Base-by-base conservation (phyloP, 1,140 invertebrate species). In the Sitodiplosis mosellana region DNA sequence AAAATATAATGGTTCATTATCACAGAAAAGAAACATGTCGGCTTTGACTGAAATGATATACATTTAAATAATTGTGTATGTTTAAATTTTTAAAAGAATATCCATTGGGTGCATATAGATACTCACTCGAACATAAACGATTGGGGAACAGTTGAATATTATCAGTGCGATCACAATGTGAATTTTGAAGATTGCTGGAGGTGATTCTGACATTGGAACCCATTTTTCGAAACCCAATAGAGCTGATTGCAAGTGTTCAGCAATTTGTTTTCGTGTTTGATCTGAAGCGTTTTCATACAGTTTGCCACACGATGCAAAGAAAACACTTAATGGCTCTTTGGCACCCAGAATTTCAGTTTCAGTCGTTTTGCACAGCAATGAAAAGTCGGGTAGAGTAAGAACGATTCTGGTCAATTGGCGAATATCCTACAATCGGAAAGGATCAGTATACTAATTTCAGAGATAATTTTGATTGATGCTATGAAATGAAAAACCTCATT, bases 161-260 rank as follows among this genome's bases (percentile, higher is more conserved):
- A 64, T 60, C 19, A 64, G 60, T 6, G 60, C 61, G 17, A 64
- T 45, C 18, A 63, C 63, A 34, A 59, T 63, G 43, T 54, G 64
- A 49, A 61, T 61, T 48, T 33, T 48, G 20, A 21, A 18, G 10
- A 48, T 33, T 1, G 10, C 14, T 21, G 22, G 21, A 41, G 37
- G 27, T 7, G 21, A 17, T 14, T 43, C 19, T 14, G 20, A 43
- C 15, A 18, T 43, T 38, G 36, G 17, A 3, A 38, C 36, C 61
- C 61, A 63, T 17, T 55, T 52, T 43, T 64, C 62, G n/a, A 64
- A 64, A 42, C 54, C 54, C 0, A 49, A 41, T 0, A 63, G 52
- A 46, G 61, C 62, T 6, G 51, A 46, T 43, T 64, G 59, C 33
- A 64, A 3, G 51, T 20, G 56, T 60, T 27, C 57, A 55, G 22